phyloP scores from a whole-genome alignment of 2,113 vertebrate genomes.

The Psittacara wagleri region DNA sequence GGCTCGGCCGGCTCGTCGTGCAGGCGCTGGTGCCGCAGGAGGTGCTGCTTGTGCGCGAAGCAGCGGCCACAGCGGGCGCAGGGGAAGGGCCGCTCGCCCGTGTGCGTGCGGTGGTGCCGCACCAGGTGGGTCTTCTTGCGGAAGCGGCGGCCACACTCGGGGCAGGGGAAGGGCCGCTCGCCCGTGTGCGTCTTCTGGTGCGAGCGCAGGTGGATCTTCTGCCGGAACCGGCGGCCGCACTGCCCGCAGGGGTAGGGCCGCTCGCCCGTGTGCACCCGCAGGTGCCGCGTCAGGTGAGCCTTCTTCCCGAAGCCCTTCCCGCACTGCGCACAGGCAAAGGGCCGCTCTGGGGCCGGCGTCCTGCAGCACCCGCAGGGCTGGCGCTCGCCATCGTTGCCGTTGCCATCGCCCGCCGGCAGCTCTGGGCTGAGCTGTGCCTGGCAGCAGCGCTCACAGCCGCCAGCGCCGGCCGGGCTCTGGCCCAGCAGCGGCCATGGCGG shows the following conservation, averaged over 20 bases:
- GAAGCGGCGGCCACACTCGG: neutral
- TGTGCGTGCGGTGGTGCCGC: slow-evolving; percentile 73
- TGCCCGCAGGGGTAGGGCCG: slow-evolving; percentile 68
- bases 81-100: slow-evolving; percentile 66
- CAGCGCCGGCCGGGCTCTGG: neutral
- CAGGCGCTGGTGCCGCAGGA: slow-evolving; percentile 65
- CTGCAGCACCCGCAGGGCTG: neutral
- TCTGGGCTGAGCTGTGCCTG: slow-evolving; percentile 26
- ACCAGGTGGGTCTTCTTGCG: slow-evolving; percentile 58
- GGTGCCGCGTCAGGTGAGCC: slow-evolving; percentile 72
- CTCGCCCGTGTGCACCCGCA: slow-evolving; percentile 72
- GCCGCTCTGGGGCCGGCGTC: slow-evolving; percentile 41
- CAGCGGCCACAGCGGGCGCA: slow-evolving; percentile 51
- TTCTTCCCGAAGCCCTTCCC: slow-evolving; percentile 75
- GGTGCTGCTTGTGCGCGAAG: slow-evolving; percentile 72
- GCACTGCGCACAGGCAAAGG: slow-evolving; percentile 69
- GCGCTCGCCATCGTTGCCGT: neutral
- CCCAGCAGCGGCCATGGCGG: neutral
- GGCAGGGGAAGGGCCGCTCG: slow-evolving; percentile 71
- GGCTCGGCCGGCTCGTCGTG: neutral
- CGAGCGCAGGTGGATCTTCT: slow-evolving; percentile 29
- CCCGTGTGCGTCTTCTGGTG: slow-evolving; percentile 53
- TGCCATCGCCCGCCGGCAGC: fast-evolving
- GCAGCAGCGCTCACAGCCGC: neutral
- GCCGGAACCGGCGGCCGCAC: slow-evolving; percentile 71